phyloP scores from a whole-genome alignment of 2,797 vertebrate species.

The Pipistrellus kuhlii region DNA sequence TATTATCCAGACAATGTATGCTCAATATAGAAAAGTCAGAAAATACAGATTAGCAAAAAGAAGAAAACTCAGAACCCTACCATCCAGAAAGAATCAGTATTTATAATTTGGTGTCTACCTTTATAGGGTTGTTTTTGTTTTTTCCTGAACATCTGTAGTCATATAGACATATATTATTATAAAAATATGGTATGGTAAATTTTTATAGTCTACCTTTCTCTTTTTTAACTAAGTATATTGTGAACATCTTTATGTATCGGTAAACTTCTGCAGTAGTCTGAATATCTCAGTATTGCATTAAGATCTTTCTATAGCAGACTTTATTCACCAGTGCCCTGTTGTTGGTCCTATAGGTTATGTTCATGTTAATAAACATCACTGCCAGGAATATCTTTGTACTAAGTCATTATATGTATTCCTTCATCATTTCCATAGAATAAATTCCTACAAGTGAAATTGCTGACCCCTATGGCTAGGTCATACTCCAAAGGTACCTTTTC shows the following conservation, averaged over 20 bases:
- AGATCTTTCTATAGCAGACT: background rate
- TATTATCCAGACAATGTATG: background rate
- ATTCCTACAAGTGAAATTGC: background rate
- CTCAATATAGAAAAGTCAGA: background rate
- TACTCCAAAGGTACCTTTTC: background rate
- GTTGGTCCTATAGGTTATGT: background rate
- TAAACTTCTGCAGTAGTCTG: too few species aligned
- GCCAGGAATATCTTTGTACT: background rate
- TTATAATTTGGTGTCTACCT: background rate
- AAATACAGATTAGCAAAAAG: background rate
- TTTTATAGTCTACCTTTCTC: background rate
- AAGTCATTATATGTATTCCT: background rate
- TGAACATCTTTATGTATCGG: too few species aligned
- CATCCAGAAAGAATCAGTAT: background rate
- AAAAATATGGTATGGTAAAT: background rate
- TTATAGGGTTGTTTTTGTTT: background rate
- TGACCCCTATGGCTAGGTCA: background rate
- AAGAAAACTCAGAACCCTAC: background rate
- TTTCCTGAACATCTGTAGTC: background rate
- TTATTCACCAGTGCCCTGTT: background rate
- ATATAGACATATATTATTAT: background rate
- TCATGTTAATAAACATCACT: background rate
- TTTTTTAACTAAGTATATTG: background rate
- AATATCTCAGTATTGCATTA: background rate
- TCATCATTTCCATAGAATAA: constrained; percentile 11